Conservation (phyloP, 2,797 vertebrate species). For the Pseudochromis fuscus region DNA sequence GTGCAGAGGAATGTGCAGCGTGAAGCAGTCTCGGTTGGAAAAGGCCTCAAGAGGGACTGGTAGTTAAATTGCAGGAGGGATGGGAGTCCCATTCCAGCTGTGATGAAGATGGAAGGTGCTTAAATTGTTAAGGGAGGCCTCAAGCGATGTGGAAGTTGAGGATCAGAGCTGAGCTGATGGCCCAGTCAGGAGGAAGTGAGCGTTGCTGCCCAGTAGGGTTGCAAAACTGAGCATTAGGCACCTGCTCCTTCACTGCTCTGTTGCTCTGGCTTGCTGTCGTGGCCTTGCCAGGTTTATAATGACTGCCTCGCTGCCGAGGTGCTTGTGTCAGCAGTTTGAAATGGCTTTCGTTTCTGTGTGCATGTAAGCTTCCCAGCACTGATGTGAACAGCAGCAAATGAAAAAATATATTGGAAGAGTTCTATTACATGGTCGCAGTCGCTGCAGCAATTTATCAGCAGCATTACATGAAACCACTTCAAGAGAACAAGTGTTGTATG, state of each 20-base stretch:
- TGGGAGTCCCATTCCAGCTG: constrained; percentile 63
- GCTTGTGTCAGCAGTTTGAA: constrained; percentile 82
- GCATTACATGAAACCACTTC: constrained; percentile 31
- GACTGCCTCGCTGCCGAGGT: constrained; percentile 70
- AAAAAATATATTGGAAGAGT: constrained; percentile 64
- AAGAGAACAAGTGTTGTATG: constrained; percentile 36
- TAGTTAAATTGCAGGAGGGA: constrained; percentile 57
- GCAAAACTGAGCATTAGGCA: constrained; percentile 61
- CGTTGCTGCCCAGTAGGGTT: constrained; percentile 47
- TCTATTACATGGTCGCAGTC: constrained; percentile 42
- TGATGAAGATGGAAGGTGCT: constrained; percentile 63
- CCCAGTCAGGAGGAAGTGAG: constrained; percentile 41
- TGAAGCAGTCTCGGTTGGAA: constrained; percentile 45
- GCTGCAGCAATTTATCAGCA: constrained; percentile 48
- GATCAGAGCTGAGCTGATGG: constrained; percentile 70
- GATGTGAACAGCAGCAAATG: constrained; percentile 65
- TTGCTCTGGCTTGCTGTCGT: constrained; percentile 56
- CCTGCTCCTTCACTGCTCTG: constrained; percentile 64
- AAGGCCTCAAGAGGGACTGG: constrained; percentile 32
- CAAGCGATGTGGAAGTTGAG: constrained; percentile 50
- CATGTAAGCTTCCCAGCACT: constrained; percentile 36
- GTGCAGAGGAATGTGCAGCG: constrained; percentile 32
- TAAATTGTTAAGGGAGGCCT: constrained; percentile 57
- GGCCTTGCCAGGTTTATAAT: constrained; percentile 77
- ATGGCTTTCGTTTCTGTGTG: constrained; percentile 66